phyloP scores from a whole-genome alignment of 1,140 invertebrate species.

The Drosophila ercepeae region DNA sequence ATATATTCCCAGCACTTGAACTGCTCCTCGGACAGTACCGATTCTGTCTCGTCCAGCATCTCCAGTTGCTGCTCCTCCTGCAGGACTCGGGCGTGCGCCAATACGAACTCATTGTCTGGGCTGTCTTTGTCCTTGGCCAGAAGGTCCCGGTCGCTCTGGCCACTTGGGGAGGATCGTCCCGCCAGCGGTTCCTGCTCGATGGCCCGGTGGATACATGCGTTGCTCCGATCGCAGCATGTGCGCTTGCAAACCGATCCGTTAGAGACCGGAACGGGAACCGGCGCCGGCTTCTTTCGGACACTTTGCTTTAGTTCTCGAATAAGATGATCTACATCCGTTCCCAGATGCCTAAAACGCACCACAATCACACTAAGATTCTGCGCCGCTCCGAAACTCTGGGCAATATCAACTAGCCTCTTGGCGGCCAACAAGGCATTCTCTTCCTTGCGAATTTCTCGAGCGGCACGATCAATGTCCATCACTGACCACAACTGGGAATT shows the following conservation, averaged over 20 bases:
- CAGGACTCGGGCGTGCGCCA: slow-evolving; percentile 77
- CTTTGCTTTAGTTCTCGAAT: slow-evolving; percentile 90
- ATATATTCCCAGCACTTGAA: slow-evolving; percentile 97
- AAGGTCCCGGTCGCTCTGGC: slow-evolving; percentile 90
- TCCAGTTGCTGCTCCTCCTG: slow-evolving; percentile 86
- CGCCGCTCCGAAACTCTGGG: slow-evolving; percentile 92
- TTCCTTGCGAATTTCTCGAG: slow-evolving; percentile 89
- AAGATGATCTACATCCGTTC: slow-evolving; percentile 89
- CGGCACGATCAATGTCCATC: slow-evolving; percentile 89
- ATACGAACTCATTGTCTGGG: slow-evolving; percentile 63
- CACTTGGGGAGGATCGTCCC: slow-evolving; percentile 91
- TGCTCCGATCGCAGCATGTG: slow-evolving; percentile 87
- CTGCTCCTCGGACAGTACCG: slow-evolving; percentile 90
- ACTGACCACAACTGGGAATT: slow-evolving; percentile 92
- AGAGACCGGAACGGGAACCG: slow-evolving; percentile 82
- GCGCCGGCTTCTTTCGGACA: slow-evolving; percentile 85
- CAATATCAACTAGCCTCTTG: slow-evolving; percentile 91
- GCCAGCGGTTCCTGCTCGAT: slow-evolving; percentile 81
- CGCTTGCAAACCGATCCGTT: slow-evolving; percentile 84
- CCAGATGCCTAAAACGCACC: slow-evolving; percentile 87
- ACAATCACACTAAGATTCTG: slow-evolving; percentile 92
- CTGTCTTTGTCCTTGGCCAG: slow-evolving; percentile 51
- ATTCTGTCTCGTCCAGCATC: slow-evolving; percentile 87
- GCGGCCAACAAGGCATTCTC: slow-evolving; percentile 91
- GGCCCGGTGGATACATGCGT: slow-evolving; percentile 86